Conservation (phyloP, 2,888 invertebrate species). For the Cephalotes varians region DNA sequence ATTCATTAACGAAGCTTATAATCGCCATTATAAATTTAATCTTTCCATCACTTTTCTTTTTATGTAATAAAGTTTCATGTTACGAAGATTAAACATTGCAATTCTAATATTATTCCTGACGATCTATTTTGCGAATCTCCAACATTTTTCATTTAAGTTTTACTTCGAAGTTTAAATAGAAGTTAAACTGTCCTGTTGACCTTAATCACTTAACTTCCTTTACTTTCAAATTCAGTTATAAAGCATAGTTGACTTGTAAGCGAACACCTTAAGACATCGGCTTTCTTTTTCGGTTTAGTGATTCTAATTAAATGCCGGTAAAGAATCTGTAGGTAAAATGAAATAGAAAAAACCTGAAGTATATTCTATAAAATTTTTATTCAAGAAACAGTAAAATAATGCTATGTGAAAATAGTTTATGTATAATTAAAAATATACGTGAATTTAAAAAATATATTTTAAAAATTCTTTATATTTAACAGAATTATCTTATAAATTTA, state of each 20-base stretch:
- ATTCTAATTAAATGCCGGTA: not conserved
- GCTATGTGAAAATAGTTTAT: not conserved
- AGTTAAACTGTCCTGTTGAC: not conserved
- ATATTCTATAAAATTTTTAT: not conserved
- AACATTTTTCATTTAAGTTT: constrained; percentile 21
- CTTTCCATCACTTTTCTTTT: not conserved
- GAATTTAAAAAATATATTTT: not conserved
- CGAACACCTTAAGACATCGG: not conserved
- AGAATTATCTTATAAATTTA: not conserved
- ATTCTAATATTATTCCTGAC: not conserved
- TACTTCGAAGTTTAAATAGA: not conserved
- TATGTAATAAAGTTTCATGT: not conserved
- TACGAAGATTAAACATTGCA: not conserved
- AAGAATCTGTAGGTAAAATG: not conserved
- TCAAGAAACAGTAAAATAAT: not conserved
- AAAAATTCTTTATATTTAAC: not conserved
- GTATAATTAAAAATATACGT: not conserved
- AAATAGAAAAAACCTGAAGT: not conserved
- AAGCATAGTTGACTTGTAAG: not conserved
- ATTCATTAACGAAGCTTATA: constrained; percentile 1
- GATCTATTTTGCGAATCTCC: not conserved
- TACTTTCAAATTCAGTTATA: not conserved
- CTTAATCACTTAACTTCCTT: constrained; percentile 24
- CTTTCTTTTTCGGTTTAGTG: not conserved
- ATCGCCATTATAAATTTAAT: constrained; percentile 3